Percentiles rank a stretch among this genome's conserved stretches.
These are phyloP conservation scores for Bujurquina vittata DNA, from an alignment of 2,113 vertebrate genomes.

Conservation along the genomic window DNA sequence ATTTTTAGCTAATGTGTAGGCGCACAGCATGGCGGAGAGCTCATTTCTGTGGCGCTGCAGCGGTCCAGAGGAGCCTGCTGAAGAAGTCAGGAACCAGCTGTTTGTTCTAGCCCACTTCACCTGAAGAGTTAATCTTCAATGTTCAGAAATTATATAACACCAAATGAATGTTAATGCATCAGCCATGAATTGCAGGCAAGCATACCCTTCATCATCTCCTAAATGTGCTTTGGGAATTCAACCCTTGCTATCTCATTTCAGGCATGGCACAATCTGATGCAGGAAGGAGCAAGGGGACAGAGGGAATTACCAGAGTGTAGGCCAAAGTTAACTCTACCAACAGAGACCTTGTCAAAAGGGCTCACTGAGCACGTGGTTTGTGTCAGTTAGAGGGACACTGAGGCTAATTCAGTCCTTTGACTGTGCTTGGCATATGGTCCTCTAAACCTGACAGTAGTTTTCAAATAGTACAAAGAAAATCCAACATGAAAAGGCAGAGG, in stretches of 20 bases:
- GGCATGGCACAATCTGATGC: constrained; percentile 22
- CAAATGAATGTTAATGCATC: constrained; percentile 72
- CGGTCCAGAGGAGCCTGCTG: constrained; percentile 49
- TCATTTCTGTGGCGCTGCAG: constrained; percentile 56
- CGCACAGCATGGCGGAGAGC: constrained; percentile 41
- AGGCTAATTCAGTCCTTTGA: constrained; percentile 20
- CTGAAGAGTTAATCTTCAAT: constrained; percentile 64
- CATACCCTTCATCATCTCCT: constrained; percentile 53
- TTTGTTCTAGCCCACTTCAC: constrained; percentile 69
- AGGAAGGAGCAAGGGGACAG: constrained; percentile 24
- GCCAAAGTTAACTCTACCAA: constrained; percentile 47
- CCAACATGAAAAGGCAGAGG: neutral
- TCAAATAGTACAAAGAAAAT: neutral
- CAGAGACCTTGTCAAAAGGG: constrained; percentile 28
- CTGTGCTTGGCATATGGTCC: neutral
- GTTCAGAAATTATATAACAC: constrained; percentile 60
- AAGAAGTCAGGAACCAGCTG: constrained; percentile 72
- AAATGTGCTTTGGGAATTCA: constrained; percentile 59
- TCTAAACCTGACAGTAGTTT: neutral
- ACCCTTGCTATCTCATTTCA: constrained; percentile 49
- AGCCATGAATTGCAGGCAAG: constrained; percentile 55
- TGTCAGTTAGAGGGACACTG: constrained; percentile 14
- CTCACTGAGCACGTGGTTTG: constrained; percentile 3
- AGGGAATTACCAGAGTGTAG: constrained; percentile 27
- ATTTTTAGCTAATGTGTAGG: constrained; percentile 58